phyloP scores from a whole-genome alignment of 2,888 invertebrate genomes.

The Ernsta delagoae region DNA sequence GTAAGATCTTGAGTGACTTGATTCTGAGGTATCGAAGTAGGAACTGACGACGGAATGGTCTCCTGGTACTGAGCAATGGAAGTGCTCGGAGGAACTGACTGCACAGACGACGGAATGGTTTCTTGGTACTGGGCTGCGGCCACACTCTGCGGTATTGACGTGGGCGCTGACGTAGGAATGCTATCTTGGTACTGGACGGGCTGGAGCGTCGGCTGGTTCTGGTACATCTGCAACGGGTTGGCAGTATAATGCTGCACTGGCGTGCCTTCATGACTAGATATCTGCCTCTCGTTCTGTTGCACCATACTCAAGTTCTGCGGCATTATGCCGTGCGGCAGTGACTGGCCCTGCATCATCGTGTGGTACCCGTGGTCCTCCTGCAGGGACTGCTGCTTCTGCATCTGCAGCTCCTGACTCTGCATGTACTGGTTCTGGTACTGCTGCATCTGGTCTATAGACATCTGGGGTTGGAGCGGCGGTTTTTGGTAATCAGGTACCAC shows the following conservation, averaged over 20 bases:
- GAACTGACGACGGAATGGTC: slow-evolving; percentile 32
- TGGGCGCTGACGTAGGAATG: slow-evolving; percentile 47
- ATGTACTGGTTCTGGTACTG: slow-evolving; percentile 63
- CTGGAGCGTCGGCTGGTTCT: slow-evolving; percentile 56
- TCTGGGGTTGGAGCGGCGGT: slow-evolving; percentile 65
- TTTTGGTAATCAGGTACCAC: slow-evolving; percentile 66
- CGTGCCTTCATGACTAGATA: slow-evolving; percentile 82
- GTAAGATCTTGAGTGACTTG: slow-evolving; percentile 21
- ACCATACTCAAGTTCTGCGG: slow-evolving; percentile 68
- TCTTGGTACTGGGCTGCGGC: slow-evolving; percentile 46
- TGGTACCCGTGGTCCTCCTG: slow-evolving; percentile 70
- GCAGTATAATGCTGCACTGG: slow-evolving; percentile 77
- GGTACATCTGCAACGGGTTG: slow-evolving; percentile 79
- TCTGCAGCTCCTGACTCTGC: slow-evolving; percentile 55
- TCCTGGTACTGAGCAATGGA: slow-evolving; percentile 29
- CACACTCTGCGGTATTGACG: slow-evolving; percentile 49
- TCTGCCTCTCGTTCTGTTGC: slow-evolving; percentile 77
- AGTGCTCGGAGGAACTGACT: slow-evolving; percentile 43
- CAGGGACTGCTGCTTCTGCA: slow-evolving; percentile 65
- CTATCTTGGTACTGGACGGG: slow-evolving; percentile 54
- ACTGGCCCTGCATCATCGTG: slow-evolving; percentile 74
- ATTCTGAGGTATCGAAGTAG: slow-evolving; percentile 31
- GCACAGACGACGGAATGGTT: slow-evolving; percentile 47
- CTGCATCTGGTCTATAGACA: slow-evolving; percentile 68
- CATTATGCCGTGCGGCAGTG: slow-evolving; percentile 73